Conservation (phyloP, 1,140 invertebrate genomes). For the Heliconius congener region DNA sequence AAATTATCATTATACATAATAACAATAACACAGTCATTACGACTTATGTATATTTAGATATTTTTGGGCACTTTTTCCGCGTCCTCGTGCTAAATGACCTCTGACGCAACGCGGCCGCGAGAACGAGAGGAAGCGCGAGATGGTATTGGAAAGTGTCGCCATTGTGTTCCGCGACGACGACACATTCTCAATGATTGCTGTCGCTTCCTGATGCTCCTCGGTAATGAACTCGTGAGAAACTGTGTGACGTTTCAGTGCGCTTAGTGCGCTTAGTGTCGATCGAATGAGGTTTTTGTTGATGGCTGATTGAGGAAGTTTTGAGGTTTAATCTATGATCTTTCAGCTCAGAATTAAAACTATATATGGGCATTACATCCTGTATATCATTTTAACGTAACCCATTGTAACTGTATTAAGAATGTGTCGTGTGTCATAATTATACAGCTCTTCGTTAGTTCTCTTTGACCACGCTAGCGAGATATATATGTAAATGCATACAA, state of each 20-base stretch:
- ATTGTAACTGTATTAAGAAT: no score
- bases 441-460: no score
- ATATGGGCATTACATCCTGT: no score
- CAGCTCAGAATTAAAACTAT: not conserved
- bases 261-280: not conserved
- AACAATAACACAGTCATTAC: no score
- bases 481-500: no score
- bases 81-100: not conserved
- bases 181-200: not conserved
- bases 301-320: not conserved
- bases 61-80: not conserved
- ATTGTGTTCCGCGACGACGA: not conserved
- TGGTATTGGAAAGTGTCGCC: not conserved
- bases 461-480: no score
- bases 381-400: no score
- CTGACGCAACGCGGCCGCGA: not conserved
- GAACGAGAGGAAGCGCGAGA: not conserved
- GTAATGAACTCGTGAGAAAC: constrained; percentile 1
- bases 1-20: not conserved
- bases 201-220: not conserved
- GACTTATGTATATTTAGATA: not conserved
- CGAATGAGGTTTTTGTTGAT: not conserved
- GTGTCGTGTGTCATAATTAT: no score
- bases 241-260: not conserved
- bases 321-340: not conserved